Conservation (phyloP, 2,113 vertebrate species). For the Smithornis capensis region DNA sequence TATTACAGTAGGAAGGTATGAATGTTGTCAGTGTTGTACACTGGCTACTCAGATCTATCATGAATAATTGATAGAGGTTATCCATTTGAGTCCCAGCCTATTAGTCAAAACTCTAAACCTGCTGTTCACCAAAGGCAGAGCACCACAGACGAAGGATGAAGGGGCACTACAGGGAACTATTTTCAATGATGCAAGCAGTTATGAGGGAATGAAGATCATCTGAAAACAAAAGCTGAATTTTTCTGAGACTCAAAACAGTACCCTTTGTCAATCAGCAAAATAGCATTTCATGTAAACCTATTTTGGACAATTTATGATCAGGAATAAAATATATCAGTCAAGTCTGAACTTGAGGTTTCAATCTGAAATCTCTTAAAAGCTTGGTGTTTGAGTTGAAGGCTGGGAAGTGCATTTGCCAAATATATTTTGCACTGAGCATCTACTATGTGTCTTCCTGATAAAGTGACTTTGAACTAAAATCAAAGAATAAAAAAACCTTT, state of each 20-base stretch:
- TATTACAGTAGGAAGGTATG: background rate
- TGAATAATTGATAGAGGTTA: conserved; percentile 54
- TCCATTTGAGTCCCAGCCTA: background rate
- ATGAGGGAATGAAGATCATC: background rate
- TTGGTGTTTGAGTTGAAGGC: background rate
- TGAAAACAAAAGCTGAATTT: conserved; percentile 11
- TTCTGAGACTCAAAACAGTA: background rate
- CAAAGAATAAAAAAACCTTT: background rate
- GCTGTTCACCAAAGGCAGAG: background rate
- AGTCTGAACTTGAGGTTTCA: background rate
- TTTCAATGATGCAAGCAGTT: background rate
- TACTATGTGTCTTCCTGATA: background rate
- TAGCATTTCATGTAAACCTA: background rate
- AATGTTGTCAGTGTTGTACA: conserved; percentile 27
- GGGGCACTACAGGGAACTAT: background rate
- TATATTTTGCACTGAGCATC: background rate
- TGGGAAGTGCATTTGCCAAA: background rate
- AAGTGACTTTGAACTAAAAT: background rate
- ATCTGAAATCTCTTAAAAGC: conserved; percentile 9
- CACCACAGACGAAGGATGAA: background rate
- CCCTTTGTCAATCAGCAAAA: background rate
- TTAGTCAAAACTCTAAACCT: conserved; percentile 29
- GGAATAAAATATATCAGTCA: background rate
- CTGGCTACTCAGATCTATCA: background rate
- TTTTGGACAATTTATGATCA: background rate